These are phyloP conservation scores for Megastigmus dorsalis DNA, from an alignment of 2,888 invertebrate genomes.

Conservation along the genomic window DNA sequence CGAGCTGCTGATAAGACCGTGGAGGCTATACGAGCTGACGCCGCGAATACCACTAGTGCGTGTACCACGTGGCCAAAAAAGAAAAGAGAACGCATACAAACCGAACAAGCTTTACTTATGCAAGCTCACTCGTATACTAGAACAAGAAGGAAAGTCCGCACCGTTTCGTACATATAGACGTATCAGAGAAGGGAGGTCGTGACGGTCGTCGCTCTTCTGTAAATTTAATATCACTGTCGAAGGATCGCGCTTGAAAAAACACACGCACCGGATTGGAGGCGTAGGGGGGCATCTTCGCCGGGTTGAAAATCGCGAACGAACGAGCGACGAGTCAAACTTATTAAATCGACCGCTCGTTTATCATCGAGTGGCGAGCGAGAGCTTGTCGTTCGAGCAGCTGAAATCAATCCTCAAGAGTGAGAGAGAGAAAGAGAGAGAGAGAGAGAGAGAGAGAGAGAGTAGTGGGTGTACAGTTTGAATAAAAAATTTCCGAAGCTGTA, in stretches of 20 bases:
- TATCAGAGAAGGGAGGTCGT: neutral
- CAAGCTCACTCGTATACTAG: neutral
- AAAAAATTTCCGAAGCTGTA: neutral
- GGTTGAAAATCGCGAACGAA: too few relatives aligned
- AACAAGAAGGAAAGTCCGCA: too few relatives aligned
- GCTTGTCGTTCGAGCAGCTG: too few relatives aligned
- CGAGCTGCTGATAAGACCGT: too few relatives aligned
- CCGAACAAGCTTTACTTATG: slow-evolving; percentile 21
- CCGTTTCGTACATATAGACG: too few relatives aligned
- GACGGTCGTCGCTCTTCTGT: slow-evolving; percentile 17
- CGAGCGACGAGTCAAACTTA: slow-evolving; percentile 47
- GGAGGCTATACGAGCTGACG: too few relatives aligned
- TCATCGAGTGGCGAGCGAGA: slow-evolving; percentile 33
- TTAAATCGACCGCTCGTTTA: slow-evolving; percentile 45
- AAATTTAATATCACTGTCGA: slow-evolving; percentile 50
- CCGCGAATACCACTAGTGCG: too few relatives aligned
- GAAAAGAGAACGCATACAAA: neutral
- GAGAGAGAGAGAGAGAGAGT: too few relatives aligned
- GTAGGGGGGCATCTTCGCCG: neutral
- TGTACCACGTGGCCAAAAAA: neutral
- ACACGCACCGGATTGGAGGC: too few relatives aligned
- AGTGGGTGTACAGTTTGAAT: slow-evolving; percentile 16
- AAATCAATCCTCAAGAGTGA: slow-evolving; percentile 44
- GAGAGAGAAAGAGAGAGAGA: too few relatives aligned
- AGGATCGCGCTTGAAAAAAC: neutral